Base-by-base conservation (phyloP, 92 coral and sea anemone genomes). In the Porites evermanni region DNA sequence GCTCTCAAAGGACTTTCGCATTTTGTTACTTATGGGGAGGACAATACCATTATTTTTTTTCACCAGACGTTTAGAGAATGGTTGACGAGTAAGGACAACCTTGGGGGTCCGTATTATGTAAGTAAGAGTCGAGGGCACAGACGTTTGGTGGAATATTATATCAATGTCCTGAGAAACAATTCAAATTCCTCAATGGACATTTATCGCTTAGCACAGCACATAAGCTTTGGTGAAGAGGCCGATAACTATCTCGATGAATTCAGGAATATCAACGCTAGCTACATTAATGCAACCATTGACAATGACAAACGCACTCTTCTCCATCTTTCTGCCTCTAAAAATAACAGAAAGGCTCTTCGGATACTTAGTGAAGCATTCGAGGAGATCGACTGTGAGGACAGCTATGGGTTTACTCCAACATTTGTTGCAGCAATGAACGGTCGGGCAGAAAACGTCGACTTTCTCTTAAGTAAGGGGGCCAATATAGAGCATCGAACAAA, bases 11-110 rank as follows among this genome's bases (percentile, higher is more conserved):
- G 72, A 9, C 81, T 94, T 8, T 77, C 93, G 6, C 85, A 72
- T 77, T 91, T 81, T 44, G 72, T 89, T 10, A 89, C 80, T 38
- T 89, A 85, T 66, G 89, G 75, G 4, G 85, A 54, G 58, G 78
- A 91, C 44, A 78, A 86, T 19, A 82, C 79, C 16, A 70, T 94
- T 4, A 75, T 32, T n/a, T 23, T 94, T 63, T 94, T 81, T 64
- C 97, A 94, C 68, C 84, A 82, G 13, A 86, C 94, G 0, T 92
- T 94, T 21, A 78, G 24, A 11, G 94, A 94, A 61, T 94, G 98
- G 98, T 74, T 94, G 4, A 90, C 92, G 10, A 78, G 87, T 58
- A 64, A 80, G 12, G 80, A 74, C 21, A 84, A 93, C 65, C 61
- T 76, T 56, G 92, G 89, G 0, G 78, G 88, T 26, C 71, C 78